phyloP scores from a whole-genome alignment of 2,888 invertebrate genomes.

The Lamproptera curius region DNA sequence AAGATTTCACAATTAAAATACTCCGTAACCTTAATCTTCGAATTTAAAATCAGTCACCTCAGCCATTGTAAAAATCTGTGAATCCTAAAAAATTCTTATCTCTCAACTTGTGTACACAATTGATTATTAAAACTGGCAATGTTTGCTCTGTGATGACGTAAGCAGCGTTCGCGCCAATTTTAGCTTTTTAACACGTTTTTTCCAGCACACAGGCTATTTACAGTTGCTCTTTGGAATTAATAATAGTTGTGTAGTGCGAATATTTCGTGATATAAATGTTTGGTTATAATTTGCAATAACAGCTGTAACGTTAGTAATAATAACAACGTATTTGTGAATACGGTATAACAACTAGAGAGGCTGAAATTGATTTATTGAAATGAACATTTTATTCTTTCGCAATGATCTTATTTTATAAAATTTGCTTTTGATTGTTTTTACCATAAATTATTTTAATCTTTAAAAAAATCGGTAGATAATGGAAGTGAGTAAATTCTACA shows the following conservation, averaged over 20 bases:
- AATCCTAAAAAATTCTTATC: constrained; percentile 12
- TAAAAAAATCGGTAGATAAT: no score
- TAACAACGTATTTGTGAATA: background rate
- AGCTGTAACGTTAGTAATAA: background rate
- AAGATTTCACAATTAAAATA: no score
- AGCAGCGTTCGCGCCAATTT: constrained; percentile 1
- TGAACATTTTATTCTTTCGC: background rate
- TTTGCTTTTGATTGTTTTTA: no score
- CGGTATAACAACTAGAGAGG: background rate
- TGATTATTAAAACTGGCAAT: constrained; percentile 3
- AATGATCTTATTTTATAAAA: no score
- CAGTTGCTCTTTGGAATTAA: background rate
- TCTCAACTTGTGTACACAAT: background rate
- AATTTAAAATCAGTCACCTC: constrained; percentile 1
- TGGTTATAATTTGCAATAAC: background rate
- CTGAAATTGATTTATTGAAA: background rate
- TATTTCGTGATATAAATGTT: background rate
- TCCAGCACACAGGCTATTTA: background rate
- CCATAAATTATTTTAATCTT: no score
- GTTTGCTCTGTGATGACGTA: constrained; percentile 11
- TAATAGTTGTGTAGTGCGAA: no score
- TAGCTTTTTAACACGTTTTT: background rate
- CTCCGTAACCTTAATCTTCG: background rate
- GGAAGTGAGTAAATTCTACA: no score
- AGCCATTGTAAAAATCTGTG: background rate